phyloP scores from a whole-genome alignment of 2,113 vertebrate species.

The Xenotilapia flavipinnis region DNA sequence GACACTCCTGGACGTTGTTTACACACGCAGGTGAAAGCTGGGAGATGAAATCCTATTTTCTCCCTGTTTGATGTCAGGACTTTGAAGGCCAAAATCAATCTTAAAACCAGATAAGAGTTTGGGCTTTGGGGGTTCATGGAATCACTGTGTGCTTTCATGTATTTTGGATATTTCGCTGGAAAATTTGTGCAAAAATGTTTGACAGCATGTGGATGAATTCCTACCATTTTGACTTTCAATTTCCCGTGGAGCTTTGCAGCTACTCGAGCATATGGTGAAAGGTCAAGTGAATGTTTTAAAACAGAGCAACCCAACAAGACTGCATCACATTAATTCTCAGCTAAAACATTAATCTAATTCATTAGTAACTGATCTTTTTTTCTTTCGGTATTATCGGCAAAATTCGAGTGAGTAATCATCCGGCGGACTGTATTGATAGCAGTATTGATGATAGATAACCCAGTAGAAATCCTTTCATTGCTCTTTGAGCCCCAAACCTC shows the following conservation, averaged over 20 bases:
- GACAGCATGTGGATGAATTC: not conserved
- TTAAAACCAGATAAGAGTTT: slow-evolving; percentile 24
- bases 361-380: not conserved
- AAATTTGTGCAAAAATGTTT: not conserved
- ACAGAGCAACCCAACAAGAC: not conserved
- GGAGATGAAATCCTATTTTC: slow-evolving; percentile 41
- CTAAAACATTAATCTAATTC: not conserved
- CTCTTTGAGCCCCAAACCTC: not conserved
- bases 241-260: not conserved
- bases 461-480: not conserved
- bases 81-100: slow-evolving; percentile 43
- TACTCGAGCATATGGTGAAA: not conserved
- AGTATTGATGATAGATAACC: not conserved
- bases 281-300: not conserved
- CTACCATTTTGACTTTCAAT: not conserved
- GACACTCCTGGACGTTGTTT: slow-evolving; percentile 62
- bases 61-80: slow-evolving; percentile 53
- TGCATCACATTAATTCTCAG: not conserved
- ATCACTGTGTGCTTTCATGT: not conserved
- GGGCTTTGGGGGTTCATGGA: not conserved
- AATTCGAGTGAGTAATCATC: slow-evolving; percentile 2
- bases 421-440: slow-evolving; percentile 11
- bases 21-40: slow-evolving; percentile 62
- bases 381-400: not conserved
- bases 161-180: slow-evolving; percentile 15